phyloP scores from a whole-genome alignment of 2,113 vertebrate genomes.

The Ellobius talpinus region DNA sequence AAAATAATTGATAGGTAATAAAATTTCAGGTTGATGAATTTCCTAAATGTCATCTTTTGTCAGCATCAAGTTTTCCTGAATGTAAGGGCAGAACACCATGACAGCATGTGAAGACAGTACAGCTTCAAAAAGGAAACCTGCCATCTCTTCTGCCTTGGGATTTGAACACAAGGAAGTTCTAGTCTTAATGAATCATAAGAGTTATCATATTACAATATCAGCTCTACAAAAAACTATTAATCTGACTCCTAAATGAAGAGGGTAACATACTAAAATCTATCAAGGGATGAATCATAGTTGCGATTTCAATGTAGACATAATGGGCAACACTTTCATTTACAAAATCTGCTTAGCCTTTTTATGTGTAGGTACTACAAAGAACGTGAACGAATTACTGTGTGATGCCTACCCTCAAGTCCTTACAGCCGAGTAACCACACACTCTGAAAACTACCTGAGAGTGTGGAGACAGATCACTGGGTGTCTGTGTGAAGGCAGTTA shows the following conservation, averaged over 20 bases:
- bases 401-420: not conserved
- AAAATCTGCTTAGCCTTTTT: slow-evolving; percentile 3
- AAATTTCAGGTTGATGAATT: not conserved
- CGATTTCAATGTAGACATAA: slow-evolving; percentile 43
- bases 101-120: not conserved
- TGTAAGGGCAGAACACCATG: slow-evolving; percentile 23
- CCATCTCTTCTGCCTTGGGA: not conserved
- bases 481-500: slow-evolving; percentile 2
- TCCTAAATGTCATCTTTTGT: not conserved
- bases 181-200: slow-evolving; percentile 16
- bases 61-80: not conserved
- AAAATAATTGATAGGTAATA: not conserved
- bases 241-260: not conserved
- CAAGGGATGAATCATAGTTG: slow-evolving; percentile 21
- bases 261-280: not conserved
- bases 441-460: not conserved
- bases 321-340: slow-evolving; percentile 19
- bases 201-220: not conserved
- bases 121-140: not conserved
- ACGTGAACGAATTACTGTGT: not conserved
- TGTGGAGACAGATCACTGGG: not conserved
- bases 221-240: slow-evolving; percentile 37
- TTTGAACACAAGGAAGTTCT: not conserved
- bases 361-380: not conserved
- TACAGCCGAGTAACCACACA: not conserved